phyloP scores from a whole-genome alignment of 2,888 invertebrate species.

The Agyllia agylla region DNA sequence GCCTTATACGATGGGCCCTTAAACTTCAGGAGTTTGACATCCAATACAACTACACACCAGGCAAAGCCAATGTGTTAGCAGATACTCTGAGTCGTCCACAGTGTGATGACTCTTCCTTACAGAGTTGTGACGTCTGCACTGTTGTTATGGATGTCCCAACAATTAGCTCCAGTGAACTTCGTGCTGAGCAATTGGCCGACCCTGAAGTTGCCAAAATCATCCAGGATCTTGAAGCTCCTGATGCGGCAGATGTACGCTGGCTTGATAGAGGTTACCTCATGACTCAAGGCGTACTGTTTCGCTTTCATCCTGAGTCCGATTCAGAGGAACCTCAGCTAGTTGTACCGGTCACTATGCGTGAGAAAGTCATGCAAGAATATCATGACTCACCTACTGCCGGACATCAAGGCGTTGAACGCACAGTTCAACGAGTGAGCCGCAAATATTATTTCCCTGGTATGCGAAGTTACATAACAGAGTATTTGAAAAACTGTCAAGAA shows the following conservation, averaged over 20 bases:
- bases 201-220: conserved; percentile 49
- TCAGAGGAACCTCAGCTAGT: conserved; percentile 20
- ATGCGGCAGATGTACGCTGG: conserved; percentile 54
- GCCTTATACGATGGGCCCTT: conserved; percentile 84
- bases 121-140: conserved; percentile 60
- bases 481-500: not conserved
- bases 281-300: conserved; percentile 74
- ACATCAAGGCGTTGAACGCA: conserved; percentile 71
- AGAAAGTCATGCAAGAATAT: conserved; percentile 32
- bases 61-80: conserved; percentile 29
- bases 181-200: conserved; percentile 56
- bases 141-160: conserved; percentile 60
- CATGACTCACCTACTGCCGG: conserved; percentile 65
- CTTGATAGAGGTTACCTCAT: conserved; percentile 65
- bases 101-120: not conserved
- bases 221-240: conserved; percentile 58
- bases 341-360: conserved; percentile 9
- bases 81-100: conserved; percentile 39
- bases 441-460: not conserved
- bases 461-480: not conserved
- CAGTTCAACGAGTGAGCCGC: conserved; percentile 43
- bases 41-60: conserved; percentile 80
- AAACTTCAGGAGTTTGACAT: conserved; percentile 81
- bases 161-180: conserved; percentile 34
- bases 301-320: conserved; percentile 30